Percentiles rank a stretch among this genome's conserved stretches.
Evolutionary conservation across 2,888 invertebrate species (phyloP).

Genomic region (Schizaphis graminum): DNA sequence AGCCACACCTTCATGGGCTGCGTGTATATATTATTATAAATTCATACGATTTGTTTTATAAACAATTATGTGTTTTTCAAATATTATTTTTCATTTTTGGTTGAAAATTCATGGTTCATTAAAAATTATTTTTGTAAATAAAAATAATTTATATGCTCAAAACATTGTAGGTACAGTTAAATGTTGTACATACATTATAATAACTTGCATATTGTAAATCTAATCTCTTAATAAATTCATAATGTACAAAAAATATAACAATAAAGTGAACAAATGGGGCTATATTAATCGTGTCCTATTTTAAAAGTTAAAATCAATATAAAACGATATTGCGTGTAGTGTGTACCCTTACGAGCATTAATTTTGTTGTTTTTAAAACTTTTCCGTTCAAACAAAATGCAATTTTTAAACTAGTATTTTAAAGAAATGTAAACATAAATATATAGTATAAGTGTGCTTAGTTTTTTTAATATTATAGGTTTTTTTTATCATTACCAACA

Average conservation of each 20-base stretch:
- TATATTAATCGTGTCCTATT: conserved; percentile 3
- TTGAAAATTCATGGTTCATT: background rate
- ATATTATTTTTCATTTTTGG: background rate
- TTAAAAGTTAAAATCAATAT: conserved; percentile 3
- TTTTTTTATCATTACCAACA: background rate
- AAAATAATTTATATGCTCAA: background rate
- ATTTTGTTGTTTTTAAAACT: background rate
- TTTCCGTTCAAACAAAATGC: background rate
- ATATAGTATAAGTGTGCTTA: too few species aligned
- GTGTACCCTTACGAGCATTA: background rate
- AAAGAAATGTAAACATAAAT: background rate
- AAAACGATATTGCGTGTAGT: conserved; percentile 21
- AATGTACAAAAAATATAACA: background rate
- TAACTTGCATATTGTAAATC: background rate
- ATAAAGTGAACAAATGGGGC: background rate
- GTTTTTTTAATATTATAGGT: background rate
- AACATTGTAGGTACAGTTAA: background rate
- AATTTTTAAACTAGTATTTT: background rate
- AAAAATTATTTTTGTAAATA: background rate
- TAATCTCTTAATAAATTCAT: background rate
- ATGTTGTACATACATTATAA: background rate
- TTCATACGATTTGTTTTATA: background rate
- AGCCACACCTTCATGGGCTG: background rate
- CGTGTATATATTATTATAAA: background rate
- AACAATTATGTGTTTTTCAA: background rate